Percentiles rank a stretch among this genome's conserved stretches.
phyloP scores from a whole-genome alignment of 2,113 vertebrate genomes.

The Eulemur macaco region DNA sequence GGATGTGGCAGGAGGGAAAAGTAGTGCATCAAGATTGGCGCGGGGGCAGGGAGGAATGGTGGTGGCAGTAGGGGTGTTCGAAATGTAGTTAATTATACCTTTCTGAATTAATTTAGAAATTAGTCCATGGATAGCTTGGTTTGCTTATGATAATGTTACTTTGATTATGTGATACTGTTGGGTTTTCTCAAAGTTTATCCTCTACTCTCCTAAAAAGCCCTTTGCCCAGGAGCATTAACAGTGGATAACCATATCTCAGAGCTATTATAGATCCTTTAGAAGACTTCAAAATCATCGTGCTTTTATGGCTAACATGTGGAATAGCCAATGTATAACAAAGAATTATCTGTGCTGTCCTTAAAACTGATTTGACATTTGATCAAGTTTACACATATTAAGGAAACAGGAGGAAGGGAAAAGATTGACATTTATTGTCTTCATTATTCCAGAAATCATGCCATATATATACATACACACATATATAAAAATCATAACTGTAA shows the following conservation, averaged over 20 bases:
- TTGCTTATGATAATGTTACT: background rate
- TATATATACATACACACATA: background rate
- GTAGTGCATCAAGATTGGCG: background rate
- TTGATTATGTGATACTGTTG: background rate
- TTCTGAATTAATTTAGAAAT: conserved; percentile 28
- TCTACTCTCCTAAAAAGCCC: background rate
- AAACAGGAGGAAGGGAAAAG: background rate
- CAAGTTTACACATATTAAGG: background rate
- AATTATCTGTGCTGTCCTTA: background rate
- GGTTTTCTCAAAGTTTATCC: background rate
- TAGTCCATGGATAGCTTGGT: background rate
- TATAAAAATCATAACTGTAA: background rate
- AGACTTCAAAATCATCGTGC: background rate
- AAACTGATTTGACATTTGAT: background rate
- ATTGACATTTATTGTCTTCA: background rate
- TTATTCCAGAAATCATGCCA: background rate
- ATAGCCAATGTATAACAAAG: background rate
- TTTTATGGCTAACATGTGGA: background rate
- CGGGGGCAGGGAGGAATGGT: background rate
- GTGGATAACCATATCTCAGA: background rate
- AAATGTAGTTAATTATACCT: background rate
- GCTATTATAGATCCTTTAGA: background rate
- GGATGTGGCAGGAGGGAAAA: background rate
- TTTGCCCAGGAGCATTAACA: background rate
- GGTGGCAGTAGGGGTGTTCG: background rate